Evolutionary conservation across 2,113 vertebrate genomes (phyloP), one percentile per base, ranked within the genome.

Genomic region (Puntigrus tetrazona): DNA sequence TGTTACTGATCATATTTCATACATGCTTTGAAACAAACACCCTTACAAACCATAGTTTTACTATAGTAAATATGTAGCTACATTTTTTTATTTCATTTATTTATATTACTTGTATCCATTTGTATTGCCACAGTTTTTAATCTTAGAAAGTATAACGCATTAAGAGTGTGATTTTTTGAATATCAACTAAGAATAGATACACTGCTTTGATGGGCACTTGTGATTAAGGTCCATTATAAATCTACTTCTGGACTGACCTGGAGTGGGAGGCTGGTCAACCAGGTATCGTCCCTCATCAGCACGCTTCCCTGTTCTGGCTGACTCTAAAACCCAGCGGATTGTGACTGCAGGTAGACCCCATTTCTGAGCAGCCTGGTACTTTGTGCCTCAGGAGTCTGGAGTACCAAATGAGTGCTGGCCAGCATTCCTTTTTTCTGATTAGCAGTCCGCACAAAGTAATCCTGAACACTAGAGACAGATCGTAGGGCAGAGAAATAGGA

Each of bases 291-390:
- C 93, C 91, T 99, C 98, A 2, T 95, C 91, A 4, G 93, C 96
- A 86, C 84, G 95, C 76, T 87, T 91, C 55, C 98, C 98, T 1
- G 73, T 95, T 67, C 91, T 94, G 57, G 96, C 96, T 31, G 95
- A 96, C 82, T 96, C 94, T 67, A 99, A 90, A 10, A 99, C 94
- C 98, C 98, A 99, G 79, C 87, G 89, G 89, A 95, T 89, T 18
- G 93, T 96, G 63, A 99, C 95, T 0, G 98, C 97, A 0, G 98
- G 98, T 52, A 99, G 93, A 74, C 94, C 93, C 97, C 98, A 99
- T 87, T 97, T 99, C 91, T 97, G 96, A 0, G 98, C 95, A 61
- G 97, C 98, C 88, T 98, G 95, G 57, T 97, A 99, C 91, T 99
- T 99, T 31, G 96, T 97, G 85, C 98, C 98, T 92, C 92, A 0